These are phyloP conservation scores for Luperina nickerlii DNA, from an alignment of 2,888 invertebrate species.

Conservation along the genomic window DNA sequence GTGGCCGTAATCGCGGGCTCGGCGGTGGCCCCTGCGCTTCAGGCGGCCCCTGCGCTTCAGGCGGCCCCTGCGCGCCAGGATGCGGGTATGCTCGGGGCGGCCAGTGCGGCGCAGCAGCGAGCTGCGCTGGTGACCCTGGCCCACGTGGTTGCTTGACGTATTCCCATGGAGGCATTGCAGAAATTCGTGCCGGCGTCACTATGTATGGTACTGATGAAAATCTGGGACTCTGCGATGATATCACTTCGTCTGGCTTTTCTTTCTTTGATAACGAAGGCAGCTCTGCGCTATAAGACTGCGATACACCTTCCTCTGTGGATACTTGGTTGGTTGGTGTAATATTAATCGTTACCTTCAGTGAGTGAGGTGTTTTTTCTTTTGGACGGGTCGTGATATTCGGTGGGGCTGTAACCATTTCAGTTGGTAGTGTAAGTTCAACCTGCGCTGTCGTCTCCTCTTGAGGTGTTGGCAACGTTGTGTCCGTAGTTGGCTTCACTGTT, in stretches of 20 bases:
- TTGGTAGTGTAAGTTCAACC: not conserved
- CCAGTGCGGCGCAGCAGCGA: too few relatives aligned
- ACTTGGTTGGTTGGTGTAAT: slow-evolving; percentile 28
- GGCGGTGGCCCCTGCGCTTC: not conserved
- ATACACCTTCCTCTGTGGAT: not conserved
- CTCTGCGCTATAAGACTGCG: slow-evolving; percentile 2
- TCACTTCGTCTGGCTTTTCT: not conserved
- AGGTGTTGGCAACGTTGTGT: not conserved
- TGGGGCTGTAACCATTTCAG: slow-evolving; percentile 5
- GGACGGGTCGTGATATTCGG: not conserved
- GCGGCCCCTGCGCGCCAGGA: not conserved
- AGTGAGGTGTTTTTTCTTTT: slow-evolving; percentile 8
- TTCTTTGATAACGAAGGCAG: slow-evolving; percentile 21
- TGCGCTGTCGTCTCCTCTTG: not conserved
- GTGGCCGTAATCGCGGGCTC: not conserved
- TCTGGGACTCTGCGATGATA: not conserved
- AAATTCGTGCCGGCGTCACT: not conserved
- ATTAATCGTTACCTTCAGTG: slow-evolving; percentile 48
- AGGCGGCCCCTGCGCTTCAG: not conserved
- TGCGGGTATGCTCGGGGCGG: not conserved
- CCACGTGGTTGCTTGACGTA: not conserved
- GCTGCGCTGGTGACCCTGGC: not conserved
- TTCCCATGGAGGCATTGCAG: not conserved
- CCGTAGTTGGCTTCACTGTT: slow-evolving; percentile 12
- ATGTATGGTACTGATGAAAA: slow-evolving; percentile 12